phyloP scores from a whole-genome alignment of 2,888 invertebrate species.

The Rapana venosa region DNA sequence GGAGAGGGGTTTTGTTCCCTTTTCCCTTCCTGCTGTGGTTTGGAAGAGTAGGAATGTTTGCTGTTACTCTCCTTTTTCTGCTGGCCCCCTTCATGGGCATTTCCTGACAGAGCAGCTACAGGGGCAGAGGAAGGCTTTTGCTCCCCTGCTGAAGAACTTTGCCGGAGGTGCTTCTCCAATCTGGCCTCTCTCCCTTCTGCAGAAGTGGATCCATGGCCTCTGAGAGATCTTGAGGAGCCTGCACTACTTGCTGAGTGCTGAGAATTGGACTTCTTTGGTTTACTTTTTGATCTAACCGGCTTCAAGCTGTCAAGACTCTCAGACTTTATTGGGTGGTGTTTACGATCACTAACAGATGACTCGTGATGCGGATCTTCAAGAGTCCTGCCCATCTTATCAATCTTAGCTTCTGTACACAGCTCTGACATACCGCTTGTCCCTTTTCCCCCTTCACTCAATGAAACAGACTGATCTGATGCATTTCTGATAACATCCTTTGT shows the following conservation, averaged over 20 bases:
- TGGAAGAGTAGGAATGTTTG: background rate
- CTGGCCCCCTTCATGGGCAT: background rate
- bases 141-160: background rate
- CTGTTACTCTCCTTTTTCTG: background rate
- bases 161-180: slow-evolving; percentile 14
- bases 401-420: background rate
- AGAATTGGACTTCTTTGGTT: background rate
- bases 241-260: background rate
- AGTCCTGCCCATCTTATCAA: background rate
- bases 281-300: background rate
- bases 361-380: background rate
- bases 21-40: background rate
- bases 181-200: background rate
- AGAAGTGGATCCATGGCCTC: background rate
- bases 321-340: background rate
- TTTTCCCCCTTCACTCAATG: background rate
- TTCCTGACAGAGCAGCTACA: background rate
- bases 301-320: background rate
- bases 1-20: background rate
- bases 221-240: background rate
- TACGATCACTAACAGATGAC: background rate
- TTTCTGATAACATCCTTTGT: background rate
- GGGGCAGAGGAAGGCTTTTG: background rate
- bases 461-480: background rate
- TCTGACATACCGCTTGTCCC: background rate